Conservation (phyloP, 1,140 invertebrate genomes). For the Drosophila fuyamai region DNA sequence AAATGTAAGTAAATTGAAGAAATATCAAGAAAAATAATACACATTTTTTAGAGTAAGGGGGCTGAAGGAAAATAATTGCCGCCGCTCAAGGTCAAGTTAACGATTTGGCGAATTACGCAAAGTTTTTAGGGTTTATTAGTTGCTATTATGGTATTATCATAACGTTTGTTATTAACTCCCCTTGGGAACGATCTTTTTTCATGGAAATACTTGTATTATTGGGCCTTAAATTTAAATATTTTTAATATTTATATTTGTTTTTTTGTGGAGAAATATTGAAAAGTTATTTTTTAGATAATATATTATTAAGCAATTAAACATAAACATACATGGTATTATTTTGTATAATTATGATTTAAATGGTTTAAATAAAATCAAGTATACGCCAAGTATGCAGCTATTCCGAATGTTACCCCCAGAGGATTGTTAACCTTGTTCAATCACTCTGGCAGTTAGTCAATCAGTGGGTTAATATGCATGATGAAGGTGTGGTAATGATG, state of each 20-base stretch:
- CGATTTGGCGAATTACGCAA: conserved; percentile 15
- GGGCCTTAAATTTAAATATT: too few relatives aligned
- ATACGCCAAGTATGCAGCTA: conserved; percentile 23
- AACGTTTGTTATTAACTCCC: not conserved
- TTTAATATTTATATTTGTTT: too few relatives aligned
- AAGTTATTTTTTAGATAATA: too few relatives aligned
- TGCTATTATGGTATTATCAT: not conserved
- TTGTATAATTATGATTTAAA: too few relatives aligned
- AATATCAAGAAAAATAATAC: not conserved
- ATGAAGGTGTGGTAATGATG: conserved; percentile 43
- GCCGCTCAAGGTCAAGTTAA: conserved; percentile 29
- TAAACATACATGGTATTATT: too few relatives aligned
- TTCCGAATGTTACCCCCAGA: conserved; percentile 52
- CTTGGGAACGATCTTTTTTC: not conserved
- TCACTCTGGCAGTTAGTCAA: conserved; percentile 24
- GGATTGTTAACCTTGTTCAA: conserved; percentile 61
- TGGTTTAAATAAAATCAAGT: not conserved
- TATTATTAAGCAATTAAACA: too few relatives aligned
- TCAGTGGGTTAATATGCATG: conserved; percentile 47
- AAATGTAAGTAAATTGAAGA: conserved; percentile 65
- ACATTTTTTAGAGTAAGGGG: not conserved
- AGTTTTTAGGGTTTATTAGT: conserved; percentile 5
- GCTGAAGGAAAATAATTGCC: not conserved
- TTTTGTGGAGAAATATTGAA: too few relatives aligned
- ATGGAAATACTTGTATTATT: not conserved